These are phyloP conservation scores for Eupithecia subumbrata DNA, from an alignment of 2,888 invertebrate genomes.

Conservation along the genomic window DNA sequence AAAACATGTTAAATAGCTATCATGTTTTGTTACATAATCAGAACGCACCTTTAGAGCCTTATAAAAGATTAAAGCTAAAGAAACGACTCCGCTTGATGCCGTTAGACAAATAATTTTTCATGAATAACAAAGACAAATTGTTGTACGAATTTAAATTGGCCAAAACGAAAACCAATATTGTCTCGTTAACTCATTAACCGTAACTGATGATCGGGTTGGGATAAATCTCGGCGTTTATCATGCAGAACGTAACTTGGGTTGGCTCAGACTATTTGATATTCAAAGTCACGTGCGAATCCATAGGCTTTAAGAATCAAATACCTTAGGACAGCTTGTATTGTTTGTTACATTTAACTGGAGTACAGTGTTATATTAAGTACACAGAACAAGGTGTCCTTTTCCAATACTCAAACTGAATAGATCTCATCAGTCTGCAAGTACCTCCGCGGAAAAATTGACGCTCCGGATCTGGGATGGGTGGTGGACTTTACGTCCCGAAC, in stretches of 20 bases:
- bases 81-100: background rate
- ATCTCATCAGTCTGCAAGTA: too few relatives aligned
- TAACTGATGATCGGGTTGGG: slow-evolving; percentile 14
- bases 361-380: background rate
- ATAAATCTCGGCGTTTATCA: slow-evolving; percentile 13
- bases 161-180: slow-evolving; percentile 6
- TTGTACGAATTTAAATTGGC: background rate
- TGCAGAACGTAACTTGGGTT: slow-evolving; percentile 2
- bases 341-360: background rate
- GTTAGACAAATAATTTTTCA: background rate
- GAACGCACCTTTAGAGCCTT: too few relatives aligned
- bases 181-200: slow-evolving; percentile 9
- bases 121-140: background rate
- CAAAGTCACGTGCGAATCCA: background rate
- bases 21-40: too few relatives aligned
- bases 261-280: slow-evolving; percentile 7
- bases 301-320: slow-evolving; percentile 1
- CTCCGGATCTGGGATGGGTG: too few relatives aligned
- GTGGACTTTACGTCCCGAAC: too few relatives aligned
- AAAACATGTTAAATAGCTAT: too few relatives aligned
- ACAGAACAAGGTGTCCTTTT: background rate
- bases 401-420: background rate
- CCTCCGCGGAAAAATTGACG: too few relatives aligned
- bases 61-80: too few relatives aligned
- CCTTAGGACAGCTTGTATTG: background rate